Conservation (phyloP, 2,888 invertebrate species). For the Balanococcus diminutus region DNA sequence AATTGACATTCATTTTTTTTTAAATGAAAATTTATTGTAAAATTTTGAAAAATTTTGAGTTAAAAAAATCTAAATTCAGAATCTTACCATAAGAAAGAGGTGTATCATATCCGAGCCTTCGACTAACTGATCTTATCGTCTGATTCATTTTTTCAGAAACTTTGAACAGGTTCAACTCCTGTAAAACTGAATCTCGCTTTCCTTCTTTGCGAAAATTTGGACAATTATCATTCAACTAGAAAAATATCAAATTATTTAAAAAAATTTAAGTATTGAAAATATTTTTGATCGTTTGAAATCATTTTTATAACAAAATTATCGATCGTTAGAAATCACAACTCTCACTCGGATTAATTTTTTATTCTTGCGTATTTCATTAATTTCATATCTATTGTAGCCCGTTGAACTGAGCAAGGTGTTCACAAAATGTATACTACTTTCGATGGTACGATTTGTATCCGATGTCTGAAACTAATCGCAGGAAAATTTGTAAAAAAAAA, state of each 20-base stretch:
- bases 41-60: too few species aligned
- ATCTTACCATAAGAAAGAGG: slow-evolving; percentile 61
- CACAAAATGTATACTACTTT: background rate
- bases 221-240: background rate
- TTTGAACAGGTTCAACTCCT: slow-evolving; percentile 60
- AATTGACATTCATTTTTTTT: too few species aligned
- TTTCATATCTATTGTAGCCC: background rate
- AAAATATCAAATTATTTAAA: background rate
- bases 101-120: slow-evolving; percentile 71
- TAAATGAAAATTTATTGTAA: too few species aligned
- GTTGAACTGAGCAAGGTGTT: background rate
- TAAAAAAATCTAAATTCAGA: background rate
- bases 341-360: background rate
- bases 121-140: slow-evolving; percentile 67
- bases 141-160: slow-evolving; percentile 63
- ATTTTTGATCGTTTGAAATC: background rate
- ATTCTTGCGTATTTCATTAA: background rate
- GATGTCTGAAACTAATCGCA: background rate
- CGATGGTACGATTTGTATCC: background rate
- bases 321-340: background rate
- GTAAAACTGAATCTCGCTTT: background rate
- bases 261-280: too few species aligned
- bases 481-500: background rate
- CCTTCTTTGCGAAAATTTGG: background rate
- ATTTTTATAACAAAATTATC: background rate